These are phyloP conservation scores for Artemia sinica DNA, from an alignment of 2,888 invertebrate species.

Conservation along the genomic window DNA sequence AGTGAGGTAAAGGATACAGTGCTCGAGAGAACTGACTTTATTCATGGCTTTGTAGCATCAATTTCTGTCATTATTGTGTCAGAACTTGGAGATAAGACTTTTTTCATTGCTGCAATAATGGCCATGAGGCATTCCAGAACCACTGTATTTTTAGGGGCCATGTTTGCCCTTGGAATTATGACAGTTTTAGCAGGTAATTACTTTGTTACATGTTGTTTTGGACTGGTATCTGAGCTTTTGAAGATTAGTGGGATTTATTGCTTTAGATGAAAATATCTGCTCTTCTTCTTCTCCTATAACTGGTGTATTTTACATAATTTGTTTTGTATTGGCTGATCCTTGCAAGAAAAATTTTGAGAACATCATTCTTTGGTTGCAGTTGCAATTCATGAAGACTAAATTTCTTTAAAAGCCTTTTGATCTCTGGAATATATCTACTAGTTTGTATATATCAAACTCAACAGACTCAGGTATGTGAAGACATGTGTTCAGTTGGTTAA, in stretches of 20 bases:
- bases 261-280: slow-evolving; percentile 15
- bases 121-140: slow-evolving; percentile 91
- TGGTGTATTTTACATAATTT: no score
- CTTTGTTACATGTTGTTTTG: slow-evolving; percentile 8
- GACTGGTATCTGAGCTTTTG: slow-evolving; percentile 14
- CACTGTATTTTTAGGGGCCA: slow-evolving; percentile 81
- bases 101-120: slow-evolving; percentile 99
- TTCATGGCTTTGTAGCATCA: slow-evolving; percentile 84
- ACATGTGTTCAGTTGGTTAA: no score
- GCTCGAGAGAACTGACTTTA: slow-evolving; percentile 42
- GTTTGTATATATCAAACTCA: no score
- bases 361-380: no score
- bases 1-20: not conserved
- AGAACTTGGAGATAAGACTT: slow-evolving; percentile 95
- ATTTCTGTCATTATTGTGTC: slow-evolving; percentile 91
- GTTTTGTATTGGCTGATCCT: no score
- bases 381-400: no score
- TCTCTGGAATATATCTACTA: no score
- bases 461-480: no score
- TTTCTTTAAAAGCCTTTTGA: no score
- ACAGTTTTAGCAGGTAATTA: slow-evolving; percentile 65
- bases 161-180: slow-evolving; percentile 78
- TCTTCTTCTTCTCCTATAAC: no score
- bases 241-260: not conserved
- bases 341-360: no score